Conservation (phyloP, 2,113 vertebrate genomes). For the Antidorcas marsupialis region DNA sequence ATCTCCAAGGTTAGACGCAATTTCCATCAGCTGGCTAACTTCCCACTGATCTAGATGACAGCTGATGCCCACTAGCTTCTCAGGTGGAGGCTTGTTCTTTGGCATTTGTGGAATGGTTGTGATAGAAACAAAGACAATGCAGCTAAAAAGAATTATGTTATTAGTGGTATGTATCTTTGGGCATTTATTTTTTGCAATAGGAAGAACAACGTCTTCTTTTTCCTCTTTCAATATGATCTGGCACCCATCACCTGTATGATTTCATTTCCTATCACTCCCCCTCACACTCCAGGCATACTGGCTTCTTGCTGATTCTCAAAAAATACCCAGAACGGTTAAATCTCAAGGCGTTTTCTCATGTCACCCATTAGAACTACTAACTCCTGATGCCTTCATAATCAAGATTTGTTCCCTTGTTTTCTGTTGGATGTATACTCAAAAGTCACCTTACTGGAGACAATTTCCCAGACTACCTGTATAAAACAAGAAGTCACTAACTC, state of each 20-base stretch:
- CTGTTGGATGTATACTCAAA: not conserved
- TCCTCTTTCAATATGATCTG: not conserved
- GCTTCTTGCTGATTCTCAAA: not conserved
- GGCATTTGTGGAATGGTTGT: not conserved
- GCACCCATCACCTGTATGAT: not conserved
- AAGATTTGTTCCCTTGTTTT: not conserved
- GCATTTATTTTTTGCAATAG: constrained; percentile 62
- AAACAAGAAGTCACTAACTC: not conserved
- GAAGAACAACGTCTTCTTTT: constrained; percentile 64
- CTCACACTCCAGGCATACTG: not conserved
- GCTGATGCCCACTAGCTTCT: constrained; percentile 17
- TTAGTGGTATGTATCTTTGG: constrained; percentile 68
- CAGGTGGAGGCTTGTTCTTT: not conserved
- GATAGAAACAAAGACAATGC: constrained; percentile 47
- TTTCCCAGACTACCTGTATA: not conserved
- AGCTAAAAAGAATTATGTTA: constrained; percentile 44
- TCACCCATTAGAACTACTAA: not conserved
- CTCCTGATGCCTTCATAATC: not conserved
- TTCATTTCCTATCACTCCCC: not conserved
- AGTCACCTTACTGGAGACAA: not conserved
- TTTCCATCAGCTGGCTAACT: constrained; percentile 32
- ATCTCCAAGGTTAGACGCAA: constrained; percentile 33
- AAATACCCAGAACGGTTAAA: not conserved
- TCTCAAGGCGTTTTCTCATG: not conserved
- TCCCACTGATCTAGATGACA: constrained; percentile 36